Evolutionary conservation across 2,797 vertebrate genomes (phyloP), one percentile per base, ranked within the genome.

Genomic region (Oceanodroma leucorhoa): DNA sequence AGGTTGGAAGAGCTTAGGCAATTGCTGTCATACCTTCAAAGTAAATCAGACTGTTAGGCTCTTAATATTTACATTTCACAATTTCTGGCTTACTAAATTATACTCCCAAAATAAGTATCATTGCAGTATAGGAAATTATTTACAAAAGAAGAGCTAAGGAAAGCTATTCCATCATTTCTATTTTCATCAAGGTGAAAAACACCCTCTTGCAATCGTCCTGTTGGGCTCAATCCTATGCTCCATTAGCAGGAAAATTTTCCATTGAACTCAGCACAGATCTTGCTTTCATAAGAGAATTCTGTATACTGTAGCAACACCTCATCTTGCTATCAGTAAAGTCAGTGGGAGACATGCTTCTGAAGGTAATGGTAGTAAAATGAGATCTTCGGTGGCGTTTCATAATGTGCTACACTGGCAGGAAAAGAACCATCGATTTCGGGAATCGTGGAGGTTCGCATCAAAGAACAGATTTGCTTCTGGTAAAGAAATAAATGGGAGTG

Each of bases 221-320:
- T 11, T 89, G 12, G 38, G 32, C 38, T 89, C 38, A 92, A 61
- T 89, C 67, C 45, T 71, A 57, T 32, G 57, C 38, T 80, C 32
- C 53, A 71, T 81, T 67, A 92, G 60, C 30, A 93, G 53, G 32
- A 85, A 89, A 71, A 61, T 64, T 90, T 92, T 89, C 92, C 67
- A 61, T 3, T 93, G 38, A 92, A 87, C 57, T 71, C 78, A 80
- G 32, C 4, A 3, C 45, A 53, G 64, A 62, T 64, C 65, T 72
- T 71, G 29, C 24, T 81, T 95, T 92, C 30, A 29, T 14, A 83
- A 48, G 57, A 69, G 69, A 89, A 77, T 54, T 57, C 5, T 53
- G 11, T 46, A 30, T 61, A 83, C 29, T 80, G 40, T 58, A 78
- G 36, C 65, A 75, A 30, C 7, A 38, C 3, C 20, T 55, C 18